Conservation (phyloP, 2,113 vertebrate genomes). For the Plecturocebus donacophilus region DNA sequence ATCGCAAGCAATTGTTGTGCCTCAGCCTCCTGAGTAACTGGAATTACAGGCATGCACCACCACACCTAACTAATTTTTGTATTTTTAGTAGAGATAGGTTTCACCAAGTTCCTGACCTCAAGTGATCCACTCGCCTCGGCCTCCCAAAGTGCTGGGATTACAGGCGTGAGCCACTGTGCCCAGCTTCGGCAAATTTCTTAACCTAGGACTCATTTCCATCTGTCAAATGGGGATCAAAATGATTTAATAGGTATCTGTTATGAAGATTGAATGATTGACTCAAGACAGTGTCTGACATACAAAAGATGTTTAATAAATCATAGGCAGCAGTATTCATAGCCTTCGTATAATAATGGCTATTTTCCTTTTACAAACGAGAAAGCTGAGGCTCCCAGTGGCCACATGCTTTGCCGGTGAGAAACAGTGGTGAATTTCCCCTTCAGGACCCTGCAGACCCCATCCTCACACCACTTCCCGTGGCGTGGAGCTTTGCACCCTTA, state of each 20-base stretch:
- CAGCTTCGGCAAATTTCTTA: neutral
- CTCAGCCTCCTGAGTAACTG: too few species aligned
- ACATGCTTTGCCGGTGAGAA: neutral
- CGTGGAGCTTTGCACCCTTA: too few species aligned
- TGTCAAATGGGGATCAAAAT: neutral
- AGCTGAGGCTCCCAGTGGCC: neutral
- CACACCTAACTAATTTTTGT: too few species aligned
- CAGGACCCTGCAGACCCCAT: fast-evolving
- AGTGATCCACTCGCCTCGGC: too few species aligned
- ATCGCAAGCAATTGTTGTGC: too few species aligned
- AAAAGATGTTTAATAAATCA: neutral
- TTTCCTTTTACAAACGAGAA: neutral
- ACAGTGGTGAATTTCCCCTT: fast-evolving
- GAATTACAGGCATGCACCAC: too few species aligned
- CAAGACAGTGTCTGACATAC: neutral
- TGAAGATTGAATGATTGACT: neutral
- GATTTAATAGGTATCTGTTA: neutral
- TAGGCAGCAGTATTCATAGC: neutral
- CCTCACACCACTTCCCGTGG: neutral
- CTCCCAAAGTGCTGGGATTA: too few species aligned
- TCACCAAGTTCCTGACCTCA: too few species aligned
- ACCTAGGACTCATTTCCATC: neutral
- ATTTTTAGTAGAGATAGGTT: too few species aligned
- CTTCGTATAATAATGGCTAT: neutral
- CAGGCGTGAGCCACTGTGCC: too few species aligned